These are phyloP conservation scores for Medauroidea extradentata DNA, from an alignment of 1,140 invertebrate genomes.

Conservation along the genomic window DNA sequence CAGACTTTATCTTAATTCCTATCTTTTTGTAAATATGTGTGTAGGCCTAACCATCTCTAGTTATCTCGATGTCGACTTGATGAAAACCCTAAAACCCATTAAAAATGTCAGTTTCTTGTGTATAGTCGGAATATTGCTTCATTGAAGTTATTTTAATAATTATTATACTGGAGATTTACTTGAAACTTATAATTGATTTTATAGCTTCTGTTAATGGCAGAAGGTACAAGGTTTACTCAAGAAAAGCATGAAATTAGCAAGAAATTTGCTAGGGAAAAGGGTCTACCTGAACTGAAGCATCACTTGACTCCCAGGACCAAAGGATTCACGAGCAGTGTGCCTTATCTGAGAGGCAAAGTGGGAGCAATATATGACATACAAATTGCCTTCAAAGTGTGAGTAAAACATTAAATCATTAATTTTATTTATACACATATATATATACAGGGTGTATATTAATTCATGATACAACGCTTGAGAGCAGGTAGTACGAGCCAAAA, in stretches of 20 bases:
- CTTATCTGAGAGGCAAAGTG: conserved; percentile 66
- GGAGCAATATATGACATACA: conserved; percentile 84
- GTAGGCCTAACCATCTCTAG: too few species aligned
- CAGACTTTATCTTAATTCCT: too few species aligned
- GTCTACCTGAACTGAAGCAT: conserved; percentile 79
- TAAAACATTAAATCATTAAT: not conserved
- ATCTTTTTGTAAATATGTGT: too few species aligned
- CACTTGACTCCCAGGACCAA: conserved; percentile 90
- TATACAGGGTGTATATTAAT: too few species aligned
- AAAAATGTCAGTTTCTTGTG: too few species aligned
- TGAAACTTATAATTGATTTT: conserved; percentile 26
- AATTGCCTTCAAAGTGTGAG: conserved; percentile 66
- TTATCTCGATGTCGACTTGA: too few species aligned
- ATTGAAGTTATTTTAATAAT: too few species aligned
- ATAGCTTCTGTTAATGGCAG: conserved; percentile 85
- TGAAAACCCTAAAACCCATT: too few species aligned
- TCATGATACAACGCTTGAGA: too few species aligned
- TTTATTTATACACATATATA: not conserved
- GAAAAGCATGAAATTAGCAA: conserved; percentile 83
- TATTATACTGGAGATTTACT: too few species aligned
- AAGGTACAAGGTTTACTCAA: conserved; percentile 88
- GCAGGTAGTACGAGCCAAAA: too few species aligned
- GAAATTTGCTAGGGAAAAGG: conserved; percentile 82
- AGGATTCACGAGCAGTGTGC: conserved; percentile 79
- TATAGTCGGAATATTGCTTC: too few species aligned